These are phyloP conservation scores for Agriopis leucophaearia DNA, from an alignment of 2,888 invertebrate species.

Conservation along the genomic window DNA sequence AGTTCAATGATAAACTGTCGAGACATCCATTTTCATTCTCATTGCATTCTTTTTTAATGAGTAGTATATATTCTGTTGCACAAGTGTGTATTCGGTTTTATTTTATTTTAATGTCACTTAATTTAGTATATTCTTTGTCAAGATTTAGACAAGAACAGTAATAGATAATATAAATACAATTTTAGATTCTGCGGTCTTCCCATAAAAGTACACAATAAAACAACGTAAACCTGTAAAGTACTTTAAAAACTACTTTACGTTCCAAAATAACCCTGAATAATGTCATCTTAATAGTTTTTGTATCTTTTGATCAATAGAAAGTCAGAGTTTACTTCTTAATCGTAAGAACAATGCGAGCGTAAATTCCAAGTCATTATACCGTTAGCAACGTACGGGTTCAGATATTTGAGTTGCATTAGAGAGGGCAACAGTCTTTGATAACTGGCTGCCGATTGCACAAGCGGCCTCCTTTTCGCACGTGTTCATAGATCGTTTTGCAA, in stretches of 20 bases:
- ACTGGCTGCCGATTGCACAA: constrained; percentile 73
- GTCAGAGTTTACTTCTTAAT: constrained; percentile 36
- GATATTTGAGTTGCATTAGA: constrained; percentile 66
- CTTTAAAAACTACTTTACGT: constrained; percentile 19
- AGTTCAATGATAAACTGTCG: constrained; percentile 32
- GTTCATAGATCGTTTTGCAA: constrained; percentile 71
- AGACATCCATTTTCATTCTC: constrained; percentile 37
- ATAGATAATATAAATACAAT: background rate
- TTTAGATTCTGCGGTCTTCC: background rate
- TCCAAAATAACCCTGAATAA: constrained; percentile 11
- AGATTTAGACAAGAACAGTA: no score
- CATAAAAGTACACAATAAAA: constrained; percentile 20
- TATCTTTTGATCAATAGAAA: constrained; percentile 26
- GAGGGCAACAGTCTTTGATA: constrained; percentile 79
- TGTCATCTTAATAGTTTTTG: constrained; percentile 12
- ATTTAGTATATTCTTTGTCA: background rate
- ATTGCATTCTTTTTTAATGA: constrained; percentile 38
- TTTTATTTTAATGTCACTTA: no score
- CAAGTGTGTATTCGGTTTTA: background rate
- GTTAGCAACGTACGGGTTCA: constrained; percentile 66
- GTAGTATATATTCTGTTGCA: background rate
- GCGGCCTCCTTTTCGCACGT: constrained; percentile 78
- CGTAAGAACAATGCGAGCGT: constrained; percentile 75
- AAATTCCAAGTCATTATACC: constrained; percentile 63
- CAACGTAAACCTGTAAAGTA: constrained; percentile 8